These are phyloP conservation scores for Pangasius sanitwongsei DNA, from an alignment of 2,797 vertebrate species.

Conservation along the genomic window DNA sequence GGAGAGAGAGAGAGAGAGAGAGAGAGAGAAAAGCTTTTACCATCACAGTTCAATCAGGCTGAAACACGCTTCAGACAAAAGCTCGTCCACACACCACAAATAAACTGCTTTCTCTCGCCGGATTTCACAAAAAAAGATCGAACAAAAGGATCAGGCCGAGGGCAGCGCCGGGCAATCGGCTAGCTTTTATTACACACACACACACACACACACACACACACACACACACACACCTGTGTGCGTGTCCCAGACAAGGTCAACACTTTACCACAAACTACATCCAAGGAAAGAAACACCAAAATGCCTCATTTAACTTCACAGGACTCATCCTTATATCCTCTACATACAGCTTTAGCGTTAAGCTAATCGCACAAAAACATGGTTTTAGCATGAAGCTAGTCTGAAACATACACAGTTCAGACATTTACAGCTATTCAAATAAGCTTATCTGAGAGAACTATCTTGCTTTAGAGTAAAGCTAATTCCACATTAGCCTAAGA, in stretches of 20 bases:
- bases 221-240: slow-evolving; percentile 3
- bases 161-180: slow-evolving; percentile 1
- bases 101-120: slow-evolving; percentile 1
- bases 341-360: not conserved
- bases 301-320: not conserved
- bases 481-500: too few relatives aligned
- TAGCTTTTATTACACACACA: slow-evolving; percentile 10
- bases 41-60: slow-evolving; percentile 24
- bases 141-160: slow-evolving; percentile 18
- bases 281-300: not conserved
- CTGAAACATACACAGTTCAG: not conserved
- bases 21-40: slow-evolving; percentile 3
- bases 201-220: slow-evolving; percentile 14
- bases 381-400: not conserved
- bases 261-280: not conserved
- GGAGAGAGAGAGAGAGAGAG: not conserved
- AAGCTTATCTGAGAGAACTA: not conserved
- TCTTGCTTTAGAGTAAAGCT: not conserved
- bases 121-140: slow-evolving; percentile 1
- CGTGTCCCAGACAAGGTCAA: slow-evolving; percentile 15
- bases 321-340: not conserved
- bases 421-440: not conserved
- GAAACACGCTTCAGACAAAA: slow-evolving; percentile 17
- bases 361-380: not conserved
- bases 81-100: slow-evolving; percentile 9